Evolutionary conservation across 1,140 invertebrate genomes (phyloP), one percentile per base, ranked within the genome.

Genomic region (Aphelinus certus): DNA sequence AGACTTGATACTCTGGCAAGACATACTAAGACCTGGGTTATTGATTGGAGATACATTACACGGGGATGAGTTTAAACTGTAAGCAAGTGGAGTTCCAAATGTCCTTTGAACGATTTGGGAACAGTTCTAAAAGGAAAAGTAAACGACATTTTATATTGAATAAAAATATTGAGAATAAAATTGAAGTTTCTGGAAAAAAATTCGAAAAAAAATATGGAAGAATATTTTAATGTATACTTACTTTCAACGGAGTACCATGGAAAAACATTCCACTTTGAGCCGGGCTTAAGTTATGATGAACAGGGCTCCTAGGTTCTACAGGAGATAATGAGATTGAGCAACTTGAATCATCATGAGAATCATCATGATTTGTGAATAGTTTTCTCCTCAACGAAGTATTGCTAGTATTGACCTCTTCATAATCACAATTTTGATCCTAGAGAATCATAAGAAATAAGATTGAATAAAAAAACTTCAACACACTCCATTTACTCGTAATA

Each of bases 381-480:
- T 88, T 88, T 78, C 87, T 80, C 48, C 86, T 83, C 10, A 88
- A 72, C 0, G 86, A 88, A 78, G 75, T 84, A 64, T 84, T 87
- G 65, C 84, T 86, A 7, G 66, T 79, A 79, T 85, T 86, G 1
- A 73, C 77, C 57, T 87, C 86, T 3, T 88, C 84, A 58, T 26
- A 79, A 5, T 88, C 86, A n/a, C 73, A 67, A 75, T 83, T 85
- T 75, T 86, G 85, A 46, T 87, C 84, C 85, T 87, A 53, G 10
- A 78, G 76, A 76, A 26, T 26, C 26, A 26, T 26, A 26, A 26
- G 26, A 26, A 26, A 26, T 26, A 26, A 26, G 26, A 26, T 26
- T 26, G 26, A 26, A 26, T 26, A 26, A 26, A 26, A 26, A 26
- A 26, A 26, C 26, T 26, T 26, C 26, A 26, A 26, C 26, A 26